phyloP scores from a whole-genome alignment of 2,888 invertebrate species.

The Odontomyia ornata region DNA sequence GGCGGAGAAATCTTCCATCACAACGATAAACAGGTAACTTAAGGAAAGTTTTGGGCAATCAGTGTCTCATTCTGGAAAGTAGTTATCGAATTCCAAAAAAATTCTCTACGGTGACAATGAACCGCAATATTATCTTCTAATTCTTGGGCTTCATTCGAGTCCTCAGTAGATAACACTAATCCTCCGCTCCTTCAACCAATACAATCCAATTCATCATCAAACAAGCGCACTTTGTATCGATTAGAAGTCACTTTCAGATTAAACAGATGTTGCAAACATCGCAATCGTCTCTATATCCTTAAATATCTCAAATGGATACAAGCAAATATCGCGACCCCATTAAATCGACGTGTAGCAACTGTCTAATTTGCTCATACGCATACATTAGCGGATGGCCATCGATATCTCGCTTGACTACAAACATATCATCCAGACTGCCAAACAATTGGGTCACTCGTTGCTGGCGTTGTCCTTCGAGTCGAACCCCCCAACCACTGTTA shows the following conservation, averaged over 20 bases:
- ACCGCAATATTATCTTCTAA: too few relatives aligned
- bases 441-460: neutral
- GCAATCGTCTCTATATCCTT: neutral
- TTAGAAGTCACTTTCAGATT: neutral
- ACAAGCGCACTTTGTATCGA: neutral
- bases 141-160: too few relatives aligned
- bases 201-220: too few relatives aligned
- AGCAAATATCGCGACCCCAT: neutral
- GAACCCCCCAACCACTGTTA: neutral
- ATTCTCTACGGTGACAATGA: too few relatives aligned
- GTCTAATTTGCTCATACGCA: conserved; percentile 1
- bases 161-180: too few relatives aligned
- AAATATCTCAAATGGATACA: neutral
- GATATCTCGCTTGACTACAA: neutral
- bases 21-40: too few relatives aligned
- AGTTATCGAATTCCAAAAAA: too few relatives aligned
- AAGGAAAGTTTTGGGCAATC: too few relatives aligned
- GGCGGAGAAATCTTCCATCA: too few relatives aligned
- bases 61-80: too few relatives aligned
- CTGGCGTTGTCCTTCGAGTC: neutral
- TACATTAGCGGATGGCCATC: neutral
- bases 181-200: too few relatives aligned
- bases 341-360: neutral
- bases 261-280: neutral
- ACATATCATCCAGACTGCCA: neutral